Evolutionary conservation across 2,888 invertebrate species (phyloP).

Genomic region (Sycophila texana): DNA sequence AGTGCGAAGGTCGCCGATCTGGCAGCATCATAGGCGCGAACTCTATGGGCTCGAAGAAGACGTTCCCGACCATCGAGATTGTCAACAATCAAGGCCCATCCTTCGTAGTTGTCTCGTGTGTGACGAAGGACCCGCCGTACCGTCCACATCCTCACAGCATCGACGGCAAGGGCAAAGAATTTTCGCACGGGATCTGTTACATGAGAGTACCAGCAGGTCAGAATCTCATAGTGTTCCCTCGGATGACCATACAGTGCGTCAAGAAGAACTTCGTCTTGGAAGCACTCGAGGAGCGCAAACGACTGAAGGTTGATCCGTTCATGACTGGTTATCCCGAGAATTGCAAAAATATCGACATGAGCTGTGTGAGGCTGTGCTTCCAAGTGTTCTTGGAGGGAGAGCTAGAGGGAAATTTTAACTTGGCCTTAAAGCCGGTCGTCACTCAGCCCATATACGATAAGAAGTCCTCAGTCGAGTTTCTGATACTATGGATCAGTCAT

Average conservation of each 20-base stretch:
- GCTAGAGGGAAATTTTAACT: slow-evolving; percentile 74
- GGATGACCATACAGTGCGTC: slow-evolving; percentile 81
- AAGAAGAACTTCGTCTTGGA: slow-evolving; percentile 80
- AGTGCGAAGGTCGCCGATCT: slow-evolving; percentile 81
- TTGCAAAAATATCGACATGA: slow-evolving; percentile 78
- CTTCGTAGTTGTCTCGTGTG: slow-evolving; percentile 80
- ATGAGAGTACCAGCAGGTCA: not conserved
- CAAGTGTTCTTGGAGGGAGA: slow-evolving; percentile 79
- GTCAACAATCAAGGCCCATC: slow-evolving; percentile 76
- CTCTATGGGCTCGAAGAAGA: slow-evolving; percentile 79
- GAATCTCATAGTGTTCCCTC: slow-evolving; percentile 75
- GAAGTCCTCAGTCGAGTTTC: slow-evolving; percentile 72
- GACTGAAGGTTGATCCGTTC: slow-evolving; percentile 79
- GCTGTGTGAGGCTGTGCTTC: slow-evolving; percentile 79
- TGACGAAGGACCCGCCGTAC: slow-evolving; percentile 79
- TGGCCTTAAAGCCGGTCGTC: slow-evolving; percentile 78
- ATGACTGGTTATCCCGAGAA: slow-evolving; percentile 59
- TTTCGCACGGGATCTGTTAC: slow-evolving; percentile 63
- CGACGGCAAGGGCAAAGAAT: slow-evolving; percentile 76
- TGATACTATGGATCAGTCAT: slow-evolving; percentile 79
- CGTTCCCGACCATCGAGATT: slow-evolving; percentile 78
- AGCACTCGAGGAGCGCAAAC: slow-evolving; percentile 77
- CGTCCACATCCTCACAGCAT: slow-evolving; percentile 80
- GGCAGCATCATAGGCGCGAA: slow-evolving; percentile 80
- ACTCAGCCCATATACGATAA: slow-evolving; percentile 80